A percentile compares a stretch with the other conserved stretches of the same genome.
Conservation (phyloP, 2,888 invertebrate genomes). For the Sesia apiformis region DNA sequence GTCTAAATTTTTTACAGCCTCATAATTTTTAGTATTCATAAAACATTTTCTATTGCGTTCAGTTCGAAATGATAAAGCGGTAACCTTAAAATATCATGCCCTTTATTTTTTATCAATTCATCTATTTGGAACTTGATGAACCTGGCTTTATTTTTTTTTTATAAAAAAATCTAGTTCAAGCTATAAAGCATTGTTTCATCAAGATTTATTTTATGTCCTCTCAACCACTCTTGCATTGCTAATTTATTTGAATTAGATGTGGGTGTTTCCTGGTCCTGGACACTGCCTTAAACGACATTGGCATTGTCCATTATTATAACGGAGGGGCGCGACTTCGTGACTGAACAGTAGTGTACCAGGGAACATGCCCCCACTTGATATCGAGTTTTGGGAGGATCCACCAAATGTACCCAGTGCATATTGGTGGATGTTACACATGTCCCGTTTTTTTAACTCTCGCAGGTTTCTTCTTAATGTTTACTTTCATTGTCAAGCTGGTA, state of each 20-base stretch:
- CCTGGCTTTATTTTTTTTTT: background rate
- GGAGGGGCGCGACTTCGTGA: background rate
- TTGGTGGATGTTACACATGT: too few relatives aligned
- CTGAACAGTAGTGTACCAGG: too few relatives aligned
- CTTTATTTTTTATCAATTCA: background rate
- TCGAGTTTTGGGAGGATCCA: too few relatives aligned
- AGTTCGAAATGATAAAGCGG: background rate
- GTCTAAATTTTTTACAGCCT: background rate
- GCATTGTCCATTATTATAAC: constrained; percentile 11
- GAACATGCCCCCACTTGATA: too few relatives aligned
- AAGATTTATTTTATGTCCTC: background rate
- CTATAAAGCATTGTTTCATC: background rate
- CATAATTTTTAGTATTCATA: background rate
- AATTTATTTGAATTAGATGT: constrained; percentile 4
- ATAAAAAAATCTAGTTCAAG: background rate
- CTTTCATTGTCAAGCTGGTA: too few relatives aligned
- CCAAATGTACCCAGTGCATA: too few relatives aligned
- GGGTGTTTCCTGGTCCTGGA: constrained; percentile 1
- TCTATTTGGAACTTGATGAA: background rate
- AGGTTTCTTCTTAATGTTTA: too few relatives aligned
- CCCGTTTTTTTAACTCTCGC: too few relatives aligned
- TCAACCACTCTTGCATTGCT: background rate
- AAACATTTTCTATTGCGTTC: background rate
- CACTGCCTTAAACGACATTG: constrained; percentile 15
- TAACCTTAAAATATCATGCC: background rate